Evolutionary conservation across 2,113 vertebrate genomes (phyloP).

Genomic region (Gadus macrocephalus): DNA sequence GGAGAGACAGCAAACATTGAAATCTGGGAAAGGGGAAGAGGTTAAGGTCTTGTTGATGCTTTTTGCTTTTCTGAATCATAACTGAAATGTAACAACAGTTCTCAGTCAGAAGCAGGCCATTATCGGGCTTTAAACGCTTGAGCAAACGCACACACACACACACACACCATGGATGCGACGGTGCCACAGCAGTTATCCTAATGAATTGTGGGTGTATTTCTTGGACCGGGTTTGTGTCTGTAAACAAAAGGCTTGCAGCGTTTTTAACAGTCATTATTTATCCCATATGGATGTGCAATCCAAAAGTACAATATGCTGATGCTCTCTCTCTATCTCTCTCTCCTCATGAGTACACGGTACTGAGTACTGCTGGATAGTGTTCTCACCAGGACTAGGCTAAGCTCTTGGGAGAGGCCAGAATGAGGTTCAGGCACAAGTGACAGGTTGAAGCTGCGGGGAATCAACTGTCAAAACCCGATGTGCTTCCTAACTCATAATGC

Average conservation of each 20-base stretch:
- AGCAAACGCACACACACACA: too few relatives aligned
- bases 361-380: too few relatives aligned
- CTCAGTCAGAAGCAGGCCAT: too few relatives aligned
- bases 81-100: too few relatives aligned
- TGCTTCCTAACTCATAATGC: conserved; percentile 25
- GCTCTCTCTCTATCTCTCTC: conserved; percentile 1
- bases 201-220: too few relatives aligned
- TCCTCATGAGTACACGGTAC: conserved; percentile 38
- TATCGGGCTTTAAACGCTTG: too few relatives aligned
- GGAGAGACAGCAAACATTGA: too few relatives aligned
- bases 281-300: conserved; percentile 49
- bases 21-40: too few relatives aligned
- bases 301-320: conserved; percentile 51
- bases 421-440: conserved; percentile 37
- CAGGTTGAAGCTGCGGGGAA: conserved; percentile 33
- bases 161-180: too few relatives aligned
- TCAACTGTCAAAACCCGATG: conserved; percentile 3
- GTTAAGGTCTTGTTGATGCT: too few relatives aligned
- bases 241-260: conserved; percentile 53
- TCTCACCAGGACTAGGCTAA: conserved; percentile 29
- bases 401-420: conserved; percentile 48
- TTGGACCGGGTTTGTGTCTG: conserved; percentile 6
- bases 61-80: too few relatives aligned
- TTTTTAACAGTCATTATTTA: conserved; percentile 27
- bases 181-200: too few relatives aligned